Percentiles rank a stretch among this genome's conserved stretches.
These are phyloP conservation scores for Cheilosia vulpina DNA, from an alignment of 2,888 invertebrate genomes.

Conservation along the genomic window DNA sequence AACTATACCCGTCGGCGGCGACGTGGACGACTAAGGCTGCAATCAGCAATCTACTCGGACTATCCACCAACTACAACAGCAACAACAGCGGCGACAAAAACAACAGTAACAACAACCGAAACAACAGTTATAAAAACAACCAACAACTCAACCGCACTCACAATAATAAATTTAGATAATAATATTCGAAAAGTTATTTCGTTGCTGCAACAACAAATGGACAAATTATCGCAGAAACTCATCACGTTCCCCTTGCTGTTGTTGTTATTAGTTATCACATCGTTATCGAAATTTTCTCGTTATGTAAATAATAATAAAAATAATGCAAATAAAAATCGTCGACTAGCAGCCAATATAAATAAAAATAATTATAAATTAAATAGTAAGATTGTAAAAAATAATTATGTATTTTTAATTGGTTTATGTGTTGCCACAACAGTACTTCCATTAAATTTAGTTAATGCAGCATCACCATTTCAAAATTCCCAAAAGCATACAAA, in stretches of 20 bases:
- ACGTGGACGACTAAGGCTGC: conserved; percentile 82
- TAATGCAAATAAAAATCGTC: conserved; percentile 55
- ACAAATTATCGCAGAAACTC: conserved; percentile 47
- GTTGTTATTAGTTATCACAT: conserved; percentile 75
- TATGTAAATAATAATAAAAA: conserved; percentile 70
- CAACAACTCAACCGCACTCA: conserved; percentile 57
- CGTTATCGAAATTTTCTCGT: conserved; percentile 77
- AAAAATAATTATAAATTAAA: conserved; percentile 55
- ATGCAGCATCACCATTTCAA: conserved; percentile 75
- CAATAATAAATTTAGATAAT: conserved; percentile 72
- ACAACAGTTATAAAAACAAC: conserved; percentile 26
- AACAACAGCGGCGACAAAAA: conserved; percentile 47
- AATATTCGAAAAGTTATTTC: conserved; percentile 51
- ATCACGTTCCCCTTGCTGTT: conserved; percentile 67
- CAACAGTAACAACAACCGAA: conserved; percentile 54
- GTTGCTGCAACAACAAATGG: conserved; percentile 53
- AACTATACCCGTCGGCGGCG: conserved; percentile 82
- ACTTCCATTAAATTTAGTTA: conserved; percentile 78
- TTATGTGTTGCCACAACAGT: conserved; percentile 77
- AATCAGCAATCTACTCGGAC: conserved; percentile 3
- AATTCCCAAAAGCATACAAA: conserved; percentile 66
- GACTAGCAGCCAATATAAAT: conserved; percentile 67
- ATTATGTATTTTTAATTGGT: conserved; percentile 76
- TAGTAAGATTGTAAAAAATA: conserved; percentile 70
- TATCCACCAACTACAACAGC: conserved; percentile 35